A percentile compares a stretch with the other conserved stretches of the same genome.
Evolutionary conservation across 2,888 invertebrate genomes (phyloP).

Genomic region (Eupithecia vulgata): DNA sequence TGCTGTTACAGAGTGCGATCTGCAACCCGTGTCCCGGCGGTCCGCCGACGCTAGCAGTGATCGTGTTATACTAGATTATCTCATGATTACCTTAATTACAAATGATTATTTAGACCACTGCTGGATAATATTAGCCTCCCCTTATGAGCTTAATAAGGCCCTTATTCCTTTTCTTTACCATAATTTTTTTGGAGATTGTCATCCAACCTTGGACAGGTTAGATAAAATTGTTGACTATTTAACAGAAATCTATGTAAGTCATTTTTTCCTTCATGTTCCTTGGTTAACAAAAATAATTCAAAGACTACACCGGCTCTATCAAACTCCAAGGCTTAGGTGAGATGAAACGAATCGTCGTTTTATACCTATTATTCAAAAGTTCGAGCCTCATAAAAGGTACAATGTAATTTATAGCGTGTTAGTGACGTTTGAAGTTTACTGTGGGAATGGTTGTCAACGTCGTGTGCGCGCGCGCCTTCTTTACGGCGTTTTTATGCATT

Average conservation of each 20-base stretch:
- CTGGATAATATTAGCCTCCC: too few species aligned
- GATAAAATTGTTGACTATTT: background rate
- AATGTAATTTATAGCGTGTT: conserved; percentile 40
- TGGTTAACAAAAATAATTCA: background rate
- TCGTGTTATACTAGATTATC: too few species aligned
- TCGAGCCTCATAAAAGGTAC: conserved; percentile 38
- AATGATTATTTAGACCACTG: background rate
- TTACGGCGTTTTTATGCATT: conserved; percentile 46
- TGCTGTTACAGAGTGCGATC: too few species aligned
- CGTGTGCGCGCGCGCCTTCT: conserved; percentile 31
- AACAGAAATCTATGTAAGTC: background rate
- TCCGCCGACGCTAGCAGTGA: too few species aligned
- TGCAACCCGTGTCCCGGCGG: too few species aligned
- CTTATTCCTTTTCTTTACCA: background rate
- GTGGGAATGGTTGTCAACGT: conserved; percentile 42
- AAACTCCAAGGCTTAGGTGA: conserved; percentile 1
- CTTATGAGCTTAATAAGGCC: background rate
- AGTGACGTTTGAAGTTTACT: conserved; percentile 40
- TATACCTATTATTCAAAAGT: conserved; percentile 12
- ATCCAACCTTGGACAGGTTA: background rate
- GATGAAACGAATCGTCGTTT: conserved; percentile 9
- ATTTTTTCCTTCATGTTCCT: background rate
- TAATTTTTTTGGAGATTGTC: background rate
- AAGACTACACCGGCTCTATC: background rate
- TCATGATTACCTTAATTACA: background rate